Percentiles rank a stretch among this genome's conserved stretches.
Conservation (phyloP, 2,113 vertebrate species). For the Heterotis niloticus region DNA sequence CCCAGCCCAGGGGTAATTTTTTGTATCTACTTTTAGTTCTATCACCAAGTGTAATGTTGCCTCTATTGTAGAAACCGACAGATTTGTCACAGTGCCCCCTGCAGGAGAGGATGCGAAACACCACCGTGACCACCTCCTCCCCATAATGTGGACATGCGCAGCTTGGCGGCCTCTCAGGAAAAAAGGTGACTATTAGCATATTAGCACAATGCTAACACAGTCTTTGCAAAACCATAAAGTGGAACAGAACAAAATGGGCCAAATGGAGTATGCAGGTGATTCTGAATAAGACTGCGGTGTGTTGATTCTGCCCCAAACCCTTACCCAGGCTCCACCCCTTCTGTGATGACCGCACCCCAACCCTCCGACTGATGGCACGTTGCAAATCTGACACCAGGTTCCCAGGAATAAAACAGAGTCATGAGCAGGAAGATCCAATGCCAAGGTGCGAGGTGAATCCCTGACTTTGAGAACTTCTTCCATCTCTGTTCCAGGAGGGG, state of each 20-base stretch:
- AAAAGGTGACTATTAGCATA: not conserved
- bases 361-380: no score
- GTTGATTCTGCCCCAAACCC: not conserved
- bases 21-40: constrained; percentile 56
- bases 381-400: no score
- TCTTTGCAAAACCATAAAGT: constrained; percentile 1
- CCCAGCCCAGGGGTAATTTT: constrained; percentile 67
- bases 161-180: not conserved
- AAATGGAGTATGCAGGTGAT: constrained; percentile 53
- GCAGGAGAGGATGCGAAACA: constrained; percentile 54
- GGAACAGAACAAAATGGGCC: constrained; percentile 32
- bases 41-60: constrained; percentile 54
- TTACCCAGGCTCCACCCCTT: not conserved
- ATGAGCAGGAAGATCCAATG: no score
- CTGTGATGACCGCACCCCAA: not conserved
- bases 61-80: constrained; percentile 65
- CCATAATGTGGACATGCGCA: constrained; percentile 13
- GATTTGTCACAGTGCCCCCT: constrained; percentile 62
- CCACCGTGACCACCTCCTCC: constrained; percentile 42
- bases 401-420: no score
- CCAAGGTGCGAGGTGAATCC: no score
- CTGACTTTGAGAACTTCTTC: not conserved
- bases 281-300: constrained; percentile 40
- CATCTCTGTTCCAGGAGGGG: not conserved
- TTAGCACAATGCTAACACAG: not conserved